Percentiles rank a stretch among this genome's conserved stretches.
These are phyloP conservation scores for Tromatobia lineatoria DNA, from an alignment of 2,888 invertebrate genomes.

Conservation along the genomic window DNA sequence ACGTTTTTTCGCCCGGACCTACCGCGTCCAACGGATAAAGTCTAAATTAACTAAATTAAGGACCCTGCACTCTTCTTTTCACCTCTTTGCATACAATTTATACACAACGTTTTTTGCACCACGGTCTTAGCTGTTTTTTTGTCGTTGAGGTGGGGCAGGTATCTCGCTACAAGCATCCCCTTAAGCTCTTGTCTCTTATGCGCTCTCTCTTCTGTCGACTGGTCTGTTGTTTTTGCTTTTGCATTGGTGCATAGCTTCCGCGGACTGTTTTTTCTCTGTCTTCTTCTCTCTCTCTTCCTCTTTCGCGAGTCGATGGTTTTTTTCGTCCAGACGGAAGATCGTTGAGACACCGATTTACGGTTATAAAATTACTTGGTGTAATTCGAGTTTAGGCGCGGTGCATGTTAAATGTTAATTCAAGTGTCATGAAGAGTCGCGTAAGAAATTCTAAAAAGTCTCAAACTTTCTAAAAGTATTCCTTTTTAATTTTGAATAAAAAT, in stretches of 20 bases:
- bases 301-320: neutral
- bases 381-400: constrained; percentile 77
- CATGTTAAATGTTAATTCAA: constrained; percentile 77
- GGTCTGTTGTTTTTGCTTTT: constrained; percentile 38
- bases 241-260: constrained; percentile 45
- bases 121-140: constrained; percentile 52
- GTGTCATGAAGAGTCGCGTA: neutral
- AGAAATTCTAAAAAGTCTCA: too few relatives aligned
- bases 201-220: constrained; percentile 35
- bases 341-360: constrained; percentile 84
- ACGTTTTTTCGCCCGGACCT: constrained; percentile 32
- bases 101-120: constrained; percentile 72
- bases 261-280: constrained; percentile 22
- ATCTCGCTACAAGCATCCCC: constrained; percentile 32
- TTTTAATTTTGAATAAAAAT: too few relatives aligned
- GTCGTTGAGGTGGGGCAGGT: neutral
- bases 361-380: constrained; percentile 83
- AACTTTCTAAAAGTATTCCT: too few relatives aligned
- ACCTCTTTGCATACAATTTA: constrained; percentile 83
- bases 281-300: neutral
- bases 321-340: constrained; percentile 72
- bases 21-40: constrained; percentile 84
- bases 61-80: constrained; percentile 77
- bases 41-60: constrained; percentile 86
- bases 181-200: constrained; percentile 67